Percentiles rank a stretch among this genome's conserved stretches.
phyloP scores from a whole-genome alignment of 2,888 invertebrate genomes.

The Cyclophora punctaria region DNA sequence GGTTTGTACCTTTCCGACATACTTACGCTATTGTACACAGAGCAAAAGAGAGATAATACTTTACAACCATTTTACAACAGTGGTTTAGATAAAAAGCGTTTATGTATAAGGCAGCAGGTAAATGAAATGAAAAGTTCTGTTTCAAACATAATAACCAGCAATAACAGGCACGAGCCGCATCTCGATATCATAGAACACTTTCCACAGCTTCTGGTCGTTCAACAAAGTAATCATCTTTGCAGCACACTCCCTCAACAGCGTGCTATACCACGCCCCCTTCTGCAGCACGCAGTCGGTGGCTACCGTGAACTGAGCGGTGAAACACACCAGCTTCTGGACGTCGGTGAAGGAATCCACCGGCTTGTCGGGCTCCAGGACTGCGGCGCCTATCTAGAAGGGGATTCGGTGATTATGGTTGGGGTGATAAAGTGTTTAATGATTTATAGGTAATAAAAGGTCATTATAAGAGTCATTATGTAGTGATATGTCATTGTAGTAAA shows the following conservation, averaged over 20 bases:
- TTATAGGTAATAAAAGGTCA: no score
- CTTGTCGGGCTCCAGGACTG: conserved; percentile 58
- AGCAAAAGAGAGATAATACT: no score
- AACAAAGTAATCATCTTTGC: conserved; percentile 27
- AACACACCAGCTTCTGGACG: conserved; percentile 38
- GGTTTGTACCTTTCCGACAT: no score
- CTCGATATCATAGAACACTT: conserved; percentile 60
- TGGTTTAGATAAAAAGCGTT: no score
- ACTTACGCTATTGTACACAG: no score
- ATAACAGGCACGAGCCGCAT: conserved; percentile 59
- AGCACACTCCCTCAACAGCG: conserved; percentile 35
- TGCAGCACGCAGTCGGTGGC: conserved; percentile 44
- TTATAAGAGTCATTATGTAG: no score
- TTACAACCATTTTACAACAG: no score
- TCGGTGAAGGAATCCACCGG: conserved; percentile 49
- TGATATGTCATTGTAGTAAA: no score
- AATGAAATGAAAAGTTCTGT: no score
- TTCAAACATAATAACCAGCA: conserved; percentile 33
- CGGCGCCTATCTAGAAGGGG: conserved; percentile 47
- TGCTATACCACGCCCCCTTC: conserved; percentile 44
- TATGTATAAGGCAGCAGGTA: no score
- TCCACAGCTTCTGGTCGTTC: conserved; percentile 42
- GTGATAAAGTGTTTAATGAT: no score
- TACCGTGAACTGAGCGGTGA: conserved; percentile 36
- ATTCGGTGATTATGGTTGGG: background rate